Evolutionary conservation across 2,888 invertebrate species (phyloP).

Genomic region (Caenorhabditis sinica): DNA sequence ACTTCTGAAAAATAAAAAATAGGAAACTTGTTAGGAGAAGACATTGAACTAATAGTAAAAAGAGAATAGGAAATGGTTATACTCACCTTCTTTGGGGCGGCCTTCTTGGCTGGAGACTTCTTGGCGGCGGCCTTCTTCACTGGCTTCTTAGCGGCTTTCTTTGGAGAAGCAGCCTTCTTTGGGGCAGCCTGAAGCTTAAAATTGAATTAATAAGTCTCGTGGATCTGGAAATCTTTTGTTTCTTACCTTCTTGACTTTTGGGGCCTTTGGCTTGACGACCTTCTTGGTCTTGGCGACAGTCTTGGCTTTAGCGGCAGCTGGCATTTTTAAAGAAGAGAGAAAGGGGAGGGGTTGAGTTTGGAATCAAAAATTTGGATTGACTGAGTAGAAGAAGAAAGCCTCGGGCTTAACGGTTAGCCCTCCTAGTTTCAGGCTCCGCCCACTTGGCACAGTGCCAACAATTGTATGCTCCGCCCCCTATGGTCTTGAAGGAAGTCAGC

Average conservation of each 20-base stretch:
- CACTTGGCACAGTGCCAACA: slow-evolving; percentile 36
- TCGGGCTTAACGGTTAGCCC: slow-evolving; percentile 39
- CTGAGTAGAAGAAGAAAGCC: slow-evolving; percentile 36
- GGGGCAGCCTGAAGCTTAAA: slow-evolving; percentile 44
- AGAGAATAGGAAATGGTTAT: neutral
- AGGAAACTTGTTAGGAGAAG: neutral
- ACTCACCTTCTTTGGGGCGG: slow-evolving; percentile 49
- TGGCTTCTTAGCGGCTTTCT: slow-evolving; percentile 37
- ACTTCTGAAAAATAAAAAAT: slow-evolving; percentile 37
- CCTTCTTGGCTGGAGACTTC: slow-evolving; percentile 49
- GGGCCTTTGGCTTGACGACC: slow-evolving; percentile 19
- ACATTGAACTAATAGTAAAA: neutral
- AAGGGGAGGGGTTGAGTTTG: neutral
- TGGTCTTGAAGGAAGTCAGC: slow-evolving; percentile 46
- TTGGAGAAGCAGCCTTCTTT: slow-evolving; percentile 31
- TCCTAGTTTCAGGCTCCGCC: slow-evolving; percentile 30
- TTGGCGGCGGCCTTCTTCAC: slow-evolving; percentile 38
- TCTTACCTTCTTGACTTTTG: slow-evolving; percentile 49
- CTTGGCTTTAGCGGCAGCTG: slow-evolving; percentile 35
- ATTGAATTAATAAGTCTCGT: neutral
- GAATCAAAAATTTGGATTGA: slow-evolving; percentile 35
- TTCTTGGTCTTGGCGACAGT: slow-evolving; percentile 40
- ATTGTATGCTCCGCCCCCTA: slow-evolving; percentile 37
- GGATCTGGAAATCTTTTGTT: neutral
- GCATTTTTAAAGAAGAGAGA: slow-evolving; percentile 15